Percentiles rank a stretch among this genome's conserved stretches.
These are phyloP conservation scores for Phaethornis superciliosus DNA, from an alignment of 2,113 vertebrate species.

Conservation along the genomic window DNA sequence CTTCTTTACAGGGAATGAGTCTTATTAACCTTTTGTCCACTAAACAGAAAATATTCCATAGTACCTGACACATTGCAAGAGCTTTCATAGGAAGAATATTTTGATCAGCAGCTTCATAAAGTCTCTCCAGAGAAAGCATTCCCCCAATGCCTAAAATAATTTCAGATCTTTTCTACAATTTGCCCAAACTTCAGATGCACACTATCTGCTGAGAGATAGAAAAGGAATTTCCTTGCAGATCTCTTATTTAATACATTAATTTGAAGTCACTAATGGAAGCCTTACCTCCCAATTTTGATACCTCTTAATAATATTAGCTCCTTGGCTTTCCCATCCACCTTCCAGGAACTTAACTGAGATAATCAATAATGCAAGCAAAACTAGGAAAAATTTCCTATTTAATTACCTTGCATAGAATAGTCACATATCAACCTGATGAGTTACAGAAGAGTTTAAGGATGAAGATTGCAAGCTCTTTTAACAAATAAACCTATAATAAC, in stretches of 20 bases:
- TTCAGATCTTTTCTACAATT: neutral
- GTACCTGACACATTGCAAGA: neutral
- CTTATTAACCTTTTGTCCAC: neutral
- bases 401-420: neutral
- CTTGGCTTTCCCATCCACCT: neutral
- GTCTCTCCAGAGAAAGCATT: neutral
- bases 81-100: neutral
- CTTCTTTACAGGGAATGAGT: neutral
- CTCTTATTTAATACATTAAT: neutral
- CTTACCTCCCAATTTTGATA: neutral
- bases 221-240: neutral
- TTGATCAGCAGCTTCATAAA: neutral
- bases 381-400: neutral
- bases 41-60: neutral
- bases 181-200: neutral
- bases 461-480: neutral
- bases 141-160: neutral
- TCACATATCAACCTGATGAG: neutral
- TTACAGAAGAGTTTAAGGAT: neutral
- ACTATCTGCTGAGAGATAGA: rapidly evolving
- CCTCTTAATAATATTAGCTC: neutral
- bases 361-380: neutral
- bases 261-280: neutral
- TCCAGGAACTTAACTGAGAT: neutral
- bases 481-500: neutral